phyloP scores from a whole-genome alignment of 2,888 invertebrate species.

The Andrena praecox region DNA sequence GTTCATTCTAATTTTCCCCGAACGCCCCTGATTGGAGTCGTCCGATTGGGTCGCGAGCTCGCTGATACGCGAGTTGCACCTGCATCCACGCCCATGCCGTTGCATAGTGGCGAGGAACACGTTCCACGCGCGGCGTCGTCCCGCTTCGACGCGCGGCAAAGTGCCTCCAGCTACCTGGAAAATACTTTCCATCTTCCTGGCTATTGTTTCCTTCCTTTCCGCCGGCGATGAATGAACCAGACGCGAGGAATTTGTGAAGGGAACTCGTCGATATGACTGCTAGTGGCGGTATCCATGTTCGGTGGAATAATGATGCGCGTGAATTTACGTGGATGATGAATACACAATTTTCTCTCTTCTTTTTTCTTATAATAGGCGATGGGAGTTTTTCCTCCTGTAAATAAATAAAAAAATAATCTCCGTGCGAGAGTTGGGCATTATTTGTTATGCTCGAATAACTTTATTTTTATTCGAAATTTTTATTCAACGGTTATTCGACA shows the following conservation, averaged over 20 bases:
- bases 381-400: too few species aligned
- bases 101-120: neutral
- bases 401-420: too few species aligned
- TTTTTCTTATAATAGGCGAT: too few species aligned
- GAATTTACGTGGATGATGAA: neutral
- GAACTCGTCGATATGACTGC: neutral
- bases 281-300: neutral
- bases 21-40: slow-evolving; percentile 59
- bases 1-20: slow-evolving; percentile 62
- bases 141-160: neutral
- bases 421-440: too few species aligned
- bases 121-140: neutral
- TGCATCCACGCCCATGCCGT: slow-evolving; percentile 59
- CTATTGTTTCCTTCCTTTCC: neutral
- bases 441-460: too few species aligned
- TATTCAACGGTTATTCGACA: too few species aligned
- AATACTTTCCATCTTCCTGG: neutral
- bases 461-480: too few species aligned
- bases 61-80: slow-evolving; percentile 30
- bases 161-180: neutral
- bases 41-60: slow-evolving; percentile 3
- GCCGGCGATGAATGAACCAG: neutral
- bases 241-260: neutral
- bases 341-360: too few species aligned
- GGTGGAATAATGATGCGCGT: neutral